Evolutionary conservation across 2,888 invertebrate genomes (phyloP).

Genomic region (Drosophila sordidula): DNA sequence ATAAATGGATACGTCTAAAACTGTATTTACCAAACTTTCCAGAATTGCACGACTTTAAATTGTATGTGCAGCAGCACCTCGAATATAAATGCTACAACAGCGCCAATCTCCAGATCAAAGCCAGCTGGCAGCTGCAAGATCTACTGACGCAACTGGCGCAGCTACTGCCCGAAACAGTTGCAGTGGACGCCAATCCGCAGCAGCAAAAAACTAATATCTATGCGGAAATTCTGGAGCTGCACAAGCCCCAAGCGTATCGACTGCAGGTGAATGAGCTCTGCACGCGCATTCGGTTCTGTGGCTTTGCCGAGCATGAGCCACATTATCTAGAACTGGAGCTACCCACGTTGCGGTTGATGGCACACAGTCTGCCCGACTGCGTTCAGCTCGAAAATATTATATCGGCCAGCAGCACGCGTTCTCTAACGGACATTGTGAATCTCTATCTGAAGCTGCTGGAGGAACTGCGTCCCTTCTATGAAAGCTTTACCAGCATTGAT

Average conservation of each 20-base stretch:
- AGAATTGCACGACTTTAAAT: slow-evolving; percentile 41
- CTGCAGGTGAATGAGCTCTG: slow-evolving; percentile 65
- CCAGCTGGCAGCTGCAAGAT: slow-evolving; percentile 61
- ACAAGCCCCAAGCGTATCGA: slow-evolving; percentile 65
- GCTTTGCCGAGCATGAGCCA: slow-evolving; percentile 71
- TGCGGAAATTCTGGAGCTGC: slow-evolving; percentile 68
- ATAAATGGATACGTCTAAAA: slow-evolving; percentile 59
- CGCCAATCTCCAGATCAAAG: slow-evolving; percentile 40
- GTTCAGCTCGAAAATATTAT: slow-evolving; percentile 64
- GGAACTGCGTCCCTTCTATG: slow-evolving; percentile 82
- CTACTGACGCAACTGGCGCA: slow-evolving; percentile 63
- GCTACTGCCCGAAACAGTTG: slow-evolving; percentile 10
- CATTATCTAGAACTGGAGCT: slow-evolving; percentile 79
- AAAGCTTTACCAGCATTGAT: slow-evolving; percentile 81
- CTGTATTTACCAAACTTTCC: slow-evolving; percentile 76
- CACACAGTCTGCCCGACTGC: slow-evolving; percentile 82
- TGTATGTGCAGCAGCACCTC: slow-evolving; percentile 60
- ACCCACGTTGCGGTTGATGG: slow-evolving; percentile 60
- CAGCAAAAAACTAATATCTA: slow-evolving; percentile 58
- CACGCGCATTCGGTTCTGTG: slow-evolving; percentile 69
- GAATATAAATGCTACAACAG: slow-evolving; percentile 46
- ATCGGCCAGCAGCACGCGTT: slow-evolving; percentile 46
- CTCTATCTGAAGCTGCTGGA: slow-evolving; percentile 76
- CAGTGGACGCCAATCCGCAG: background rate
- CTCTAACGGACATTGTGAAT: slow-evolving; percentile 32